Conservation (phyloP, 1,140 invertebrate species). For the Brachionus plicatilis region DNA sequence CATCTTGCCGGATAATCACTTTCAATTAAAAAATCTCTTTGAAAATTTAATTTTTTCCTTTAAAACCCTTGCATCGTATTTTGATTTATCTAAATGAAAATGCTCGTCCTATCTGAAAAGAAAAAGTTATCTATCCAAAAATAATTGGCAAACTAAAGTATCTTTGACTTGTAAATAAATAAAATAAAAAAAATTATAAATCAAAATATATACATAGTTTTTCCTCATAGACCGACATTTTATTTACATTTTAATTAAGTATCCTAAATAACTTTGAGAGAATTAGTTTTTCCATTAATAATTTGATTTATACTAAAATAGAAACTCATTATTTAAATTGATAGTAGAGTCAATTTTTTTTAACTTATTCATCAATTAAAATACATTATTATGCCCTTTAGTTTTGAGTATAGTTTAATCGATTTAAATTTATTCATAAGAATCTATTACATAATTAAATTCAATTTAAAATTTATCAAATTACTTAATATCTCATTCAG, state of each 20-base stretch:
- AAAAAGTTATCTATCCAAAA: not conserved
- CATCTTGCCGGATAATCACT: not conserved
- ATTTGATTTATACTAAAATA: not conserved
- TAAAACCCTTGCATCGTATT: not conserved
- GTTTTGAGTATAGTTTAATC: not conserved
- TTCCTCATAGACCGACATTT: not conserved
- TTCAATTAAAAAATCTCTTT: not conserved
- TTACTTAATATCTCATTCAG: not conserved
- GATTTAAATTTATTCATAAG: not conserved
- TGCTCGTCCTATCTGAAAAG: not conserved
- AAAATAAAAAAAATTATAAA: not conserved
- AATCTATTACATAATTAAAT: not conserved
- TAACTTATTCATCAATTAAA: not conserved
- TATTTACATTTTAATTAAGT: not conserved
- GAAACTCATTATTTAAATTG: not conserved
- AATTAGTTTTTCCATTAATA: not conserved
- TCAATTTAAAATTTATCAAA: not conserved
- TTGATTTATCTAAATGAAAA: not conserved
- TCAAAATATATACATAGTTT: not conserved
- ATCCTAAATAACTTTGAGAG: not conserved
- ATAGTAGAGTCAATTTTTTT: not conserved
- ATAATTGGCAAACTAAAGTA: not conserved
- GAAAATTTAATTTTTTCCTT: not conserved
- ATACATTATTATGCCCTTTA: not conserved
- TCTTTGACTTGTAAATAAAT: not conserved